phyloP scores from a whole-genome alignment of 2,888 invertebrate genomes.

The Proisotoma minuta region DNA sequence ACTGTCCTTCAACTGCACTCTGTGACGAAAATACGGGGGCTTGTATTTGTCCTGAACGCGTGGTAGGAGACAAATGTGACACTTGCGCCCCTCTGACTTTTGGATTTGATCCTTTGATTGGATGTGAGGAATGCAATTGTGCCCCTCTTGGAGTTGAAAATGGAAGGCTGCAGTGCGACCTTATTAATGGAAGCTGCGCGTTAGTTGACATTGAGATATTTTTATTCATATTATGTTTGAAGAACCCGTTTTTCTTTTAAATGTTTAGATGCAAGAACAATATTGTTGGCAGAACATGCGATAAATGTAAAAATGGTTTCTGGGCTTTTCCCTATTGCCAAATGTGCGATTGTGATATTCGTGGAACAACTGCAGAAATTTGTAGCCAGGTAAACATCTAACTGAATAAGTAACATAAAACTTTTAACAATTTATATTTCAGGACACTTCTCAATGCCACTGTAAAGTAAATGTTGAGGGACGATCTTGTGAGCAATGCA shows the following conservation, averaged over 20 bases:
- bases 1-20: constrained; percentile 75
- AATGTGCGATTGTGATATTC: constrained; percentile 70
- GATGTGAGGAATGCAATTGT: constrained; percentile 93
- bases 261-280: constrained; percentile 54
- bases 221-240: background rate
- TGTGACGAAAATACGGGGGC: constrained; percentile 72
- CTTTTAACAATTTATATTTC: constrained; percentile 12
- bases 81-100: constrained; percentile 73
- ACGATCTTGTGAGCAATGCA: constrained; percentile 75
- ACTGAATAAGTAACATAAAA: background rate
- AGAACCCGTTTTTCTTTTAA: background rate
- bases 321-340: constrained; percentile 85
- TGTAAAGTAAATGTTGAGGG: constrained; percentile 77
- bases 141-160: constrained; percentile 72
- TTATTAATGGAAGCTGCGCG: constrained; percentile 75
- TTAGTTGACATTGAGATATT: constrained; percentile 2
- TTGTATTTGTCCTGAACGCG: constrained; percentile 88
- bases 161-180: constrained; percentile 78
- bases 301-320: constrained; percentile 73
- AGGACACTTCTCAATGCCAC: constrained; percentile 63
- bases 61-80: constrained; percentile 83
- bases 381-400: constrained; percentile 65
- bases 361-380: constrained; percentile 80
- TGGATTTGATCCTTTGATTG: constrained; percentile 87
- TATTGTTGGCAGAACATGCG: constrained; percentile 83